A percentile compares a stretch with the other conserved stretches of the same genome.
Conservation (phyloP, 2,113 vertebrate genomes). For the Galeopterus variegatus region DNA sequence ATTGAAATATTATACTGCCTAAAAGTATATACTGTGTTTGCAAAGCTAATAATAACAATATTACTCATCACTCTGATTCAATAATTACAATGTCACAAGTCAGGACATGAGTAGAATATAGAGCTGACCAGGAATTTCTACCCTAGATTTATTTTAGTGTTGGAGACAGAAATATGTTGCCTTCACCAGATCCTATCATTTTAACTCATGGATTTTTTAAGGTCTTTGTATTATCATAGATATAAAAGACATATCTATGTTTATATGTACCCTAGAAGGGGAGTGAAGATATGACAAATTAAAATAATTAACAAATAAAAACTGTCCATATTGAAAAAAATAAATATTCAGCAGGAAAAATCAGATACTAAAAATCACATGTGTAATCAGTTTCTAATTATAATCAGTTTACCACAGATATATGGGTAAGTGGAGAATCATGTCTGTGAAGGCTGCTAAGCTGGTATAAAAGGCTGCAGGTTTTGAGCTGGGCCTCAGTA, state of each 20-base stretch:
- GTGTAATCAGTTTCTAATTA: not conserved
- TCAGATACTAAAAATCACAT: not conserved
- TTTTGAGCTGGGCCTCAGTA: not conserved
- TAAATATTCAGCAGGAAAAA: not conserved
- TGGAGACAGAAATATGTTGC: not conserved
- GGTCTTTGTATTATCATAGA: not conserved
- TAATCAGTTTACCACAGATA: not conserved
- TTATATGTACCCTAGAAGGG: not conserved
- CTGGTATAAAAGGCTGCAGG: not conserved
- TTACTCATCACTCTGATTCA: not conserved
- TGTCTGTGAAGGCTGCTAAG: not conserved
- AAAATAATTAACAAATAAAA: not conserved
- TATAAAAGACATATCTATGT: not conserved
- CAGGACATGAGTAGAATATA: not conserved
- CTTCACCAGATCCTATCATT: not conserved
- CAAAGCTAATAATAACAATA: not conserved
- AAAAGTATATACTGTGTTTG: constrained; percentile 16
- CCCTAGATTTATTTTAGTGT: not conserved
- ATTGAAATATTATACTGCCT: not conserved
- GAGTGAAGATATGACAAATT: not conserved
- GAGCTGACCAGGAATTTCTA: not conserved
- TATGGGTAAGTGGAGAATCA: not conserved
- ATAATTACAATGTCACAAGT: not conserved
- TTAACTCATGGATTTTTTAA: not conserved
- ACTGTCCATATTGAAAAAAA: not conserved